A percentile compares a stretch with the other conserved stretches of the same genome.
Conservation (phyloP, 1,140 invertebrate genomes). For the Bombus pascuorum region DNA sequence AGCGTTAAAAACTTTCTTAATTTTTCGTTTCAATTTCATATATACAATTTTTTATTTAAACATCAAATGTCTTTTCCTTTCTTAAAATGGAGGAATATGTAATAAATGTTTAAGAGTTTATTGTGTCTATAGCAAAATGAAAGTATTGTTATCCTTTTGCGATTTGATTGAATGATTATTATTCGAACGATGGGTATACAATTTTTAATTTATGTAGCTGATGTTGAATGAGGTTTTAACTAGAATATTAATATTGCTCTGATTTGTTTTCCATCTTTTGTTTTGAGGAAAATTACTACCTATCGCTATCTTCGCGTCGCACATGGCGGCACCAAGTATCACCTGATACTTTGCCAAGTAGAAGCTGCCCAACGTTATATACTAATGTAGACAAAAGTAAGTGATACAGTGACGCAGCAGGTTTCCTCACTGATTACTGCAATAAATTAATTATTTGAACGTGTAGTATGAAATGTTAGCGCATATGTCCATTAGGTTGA, state of each 20-base stretch:
- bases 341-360: not conserved
- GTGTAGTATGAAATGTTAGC: slow-evolving; percentile 31
- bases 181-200: not conserved
- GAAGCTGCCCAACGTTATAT: not conserved
- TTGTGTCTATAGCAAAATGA: not conserved
- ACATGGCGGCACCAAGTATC: not conserved
- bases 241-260: not conserved
- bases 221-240: not conserved
- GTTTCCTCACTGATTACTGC: not conserved
- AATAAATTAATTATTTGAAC: slow-evolving; percentile 45
- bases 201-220: not conserved
- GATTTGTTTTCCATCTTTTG: too few relatives aligned
- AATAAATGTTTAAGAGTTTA: not conserved
- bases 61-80: not conserved
- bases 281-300: not conserved
- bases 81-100: not conserved
- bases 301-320: not conserved
- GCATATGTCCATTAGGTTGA: not conserved
- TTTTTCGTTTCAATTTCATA: not conserved
- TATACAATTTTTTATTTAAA: not conserved
- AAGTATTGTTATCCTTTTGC: not conserved
- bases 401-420: slow-evolving; percentile 13
- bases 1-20: not conserved
- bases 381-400: slow-evolving; percentile 30
- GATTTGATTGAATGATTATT: not conserved